Evolutionary conservation across 1,140 invertebrate genomes (phyloP).

Genomic region (Phocides pigmalion): DNA sequence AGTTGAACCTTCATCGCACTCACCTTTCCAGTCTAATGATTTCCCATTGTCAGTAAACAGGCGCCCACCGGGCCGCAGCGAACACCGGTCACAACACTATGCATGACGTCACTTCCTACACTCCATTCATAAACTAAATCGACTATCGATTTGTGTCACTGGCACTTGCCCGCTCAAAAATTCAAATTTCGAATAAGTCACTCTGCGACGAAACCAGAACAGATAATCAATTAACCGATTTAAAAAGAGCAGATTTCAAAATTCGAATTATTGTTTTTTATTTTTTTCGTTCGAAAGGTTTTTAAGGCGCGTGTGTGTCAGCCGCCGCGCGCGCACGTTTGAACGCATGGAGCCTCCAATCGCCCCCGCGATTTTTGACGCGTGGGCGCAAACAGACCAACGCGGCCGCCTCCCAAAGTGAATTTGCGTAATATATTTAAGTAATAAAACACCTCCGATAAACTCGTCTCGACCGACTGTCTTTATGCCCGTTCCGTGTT

Average conservation of each 20-base stretch:
- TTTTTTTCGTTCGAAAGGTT: constrained; percentile 45
- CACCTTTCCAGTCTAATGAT: constrained; percentile 79
- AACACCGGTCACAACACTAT: constrained; percentile 73
- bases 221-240: constrained; percentile 42
- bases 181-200: constrained; percentile 43
- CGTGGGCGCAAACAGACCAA: constrained; percentile 62
- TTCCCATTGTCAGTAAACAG: constrained; percentile 74
- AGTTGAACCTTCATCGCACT: constrained; percentile 52
- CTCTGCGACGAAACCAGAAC: constrained; percentile 48
- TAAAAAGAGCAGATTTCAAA: constrained; percentile 8
- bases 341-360: constrained; percentile 69
- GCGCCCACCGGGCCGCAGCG: constrained; percentile 54
- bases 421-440: constrained; percentile 79
- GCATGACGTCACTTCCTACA: constrained; percentile 80
- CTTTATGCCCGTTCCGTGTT: constrained; percentile 30
- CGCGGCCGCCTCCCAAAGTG: constrained; percentile 60
- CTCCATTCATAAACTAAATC: constrained; percentile 78
- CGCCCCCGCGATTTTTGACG: constrained; percentile 75
- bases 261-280: constrained; percentile 35
- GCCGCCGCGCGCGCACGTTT: constrained; percentile 69
- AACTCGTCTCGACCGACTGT: constrained; percentile 41
- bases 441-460: constrained; percentile 57
- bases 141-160: constrained; percentile 57
- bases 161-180: constrained; percentile 55
- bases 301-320: constrained; percentile 68